Conservation (phyloP, 64 coral and sea anemone genomes). For the Catalaphyllia jardinei region DNA sequence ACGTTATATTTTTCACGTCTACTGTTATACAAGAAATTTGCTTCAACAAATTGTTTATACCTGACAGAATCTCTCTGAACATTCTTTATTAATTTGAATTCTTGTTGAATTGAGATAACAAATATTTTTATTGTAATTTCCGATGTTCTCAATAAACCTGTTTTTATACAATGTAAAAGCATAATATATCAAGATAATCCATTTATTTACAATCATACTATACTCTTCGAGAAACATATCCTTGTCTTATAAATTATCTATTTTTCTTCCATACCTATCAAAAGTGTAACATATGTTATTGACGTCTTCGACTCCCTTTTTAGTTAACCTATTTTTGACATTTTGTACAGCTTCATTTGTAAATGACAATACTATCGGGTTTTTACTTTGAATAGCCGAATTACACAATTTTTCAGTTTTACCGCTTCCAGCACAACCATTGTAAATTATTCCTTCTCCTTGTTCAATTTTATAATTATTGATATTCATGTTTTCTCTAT, state of each 20-base stretch:
- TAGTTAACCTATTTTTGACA: background rate
- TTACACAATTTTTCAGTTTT: too few species aligned
- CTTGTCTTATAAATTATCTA: background rate
- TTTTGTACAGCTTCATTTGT: background rate
- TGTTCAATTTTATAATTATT: too few species aligned
- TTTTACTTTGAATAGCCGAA: too few species aligned
- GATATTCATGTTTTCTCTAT: too few species aligned
- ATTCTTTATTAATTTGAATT: background rate
- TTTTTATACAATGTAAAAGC: background rate
- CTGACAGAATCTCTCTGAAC: constrained; percentile 7
- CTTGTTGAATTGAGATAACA: constrained; percentile 43
- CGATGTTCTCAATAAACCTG: background rate
- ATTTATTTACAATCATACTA: constrained; percentile 29
- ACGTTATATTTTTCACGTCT: constrained; percentile 1
- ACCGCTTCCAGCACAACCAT: too few species aligned
- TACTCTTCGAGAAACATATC: constrained; percentile 51
- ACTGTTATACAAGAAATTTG: constrained; percentile 29
- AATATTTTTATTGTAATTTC: constrained; percentile 1
- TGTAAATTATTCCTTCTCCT: too few species aligned
- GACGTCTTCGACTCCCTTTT: background rate
- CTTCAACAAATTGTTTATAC: background rate
- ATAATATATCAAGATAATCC: constrained; percentile 13
- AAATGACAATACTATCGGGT: too few species aligned
- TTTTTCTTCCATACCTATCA: background rate
- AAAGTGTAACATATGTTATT: constrained; percentile 31